Base-by-base conservation (phyloP, 2,797 vertebrate species). In the Falco rusticolus region DNA sequence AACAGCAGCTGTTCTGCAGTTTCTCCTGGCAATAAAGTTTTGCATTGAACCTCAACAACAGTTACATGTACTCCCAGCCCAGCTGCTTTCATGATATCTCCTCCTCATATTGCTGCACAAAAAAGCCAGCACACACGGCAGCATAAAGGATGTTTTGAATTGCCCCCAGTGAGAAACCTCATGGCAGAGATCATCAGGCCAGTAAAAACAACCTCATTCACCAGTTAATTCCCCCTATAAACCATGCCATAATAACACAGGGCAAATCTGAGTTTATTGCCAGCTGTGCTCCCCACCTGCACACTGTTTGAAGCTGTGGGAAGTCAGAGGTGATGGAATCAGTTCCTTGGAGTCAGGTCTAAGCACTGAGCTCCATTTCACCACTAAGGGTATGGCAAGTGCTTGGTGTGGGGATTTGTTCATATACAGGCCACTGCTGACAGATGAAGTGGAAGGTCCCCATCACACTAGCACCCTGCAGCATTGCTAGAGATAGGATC, bases 21-120 rank as follows among this genome's bases (percentile, higher is more conserved):
- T 94, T 43, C 82, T 87, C 34, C 93, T 61, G 64, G 82, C 72
- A 83, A 53, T 87, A 72, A 77, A 85, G 89, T 83, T 94, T 69
- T 94, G 82, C 76, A 5, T 79, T 64, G 87, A 91, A 63, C 75
- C 93, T 56, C 89, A 18, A 5, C 0, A 2, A 76, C 75, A 85
- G 64, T 64, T 79, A 60, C 43, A 37, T 14, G 20, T 34, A 34
- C 37, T 86, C 74, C 41, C 74, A 84, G 59, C 45, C 68, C 84
- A 85, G 89, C 57, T 79, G 89, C 57, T 69, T 77, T 78, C 53
- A 41, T 69, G 69, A 18, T 31, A 81, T 61, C 89, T 93, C 65
- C 74, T 91, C 26, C 78, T 63, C 0, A 0, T 39, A 43, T 13
- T 39, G 29, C 70, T 21, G 39, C 39, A 14, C 22, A 20, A 8